These are phyloP conservation scores for Eulemur rubriventer DNA, from an alignment of 2,797 vertebrate species.

Conservation along the genomic window DNA sequence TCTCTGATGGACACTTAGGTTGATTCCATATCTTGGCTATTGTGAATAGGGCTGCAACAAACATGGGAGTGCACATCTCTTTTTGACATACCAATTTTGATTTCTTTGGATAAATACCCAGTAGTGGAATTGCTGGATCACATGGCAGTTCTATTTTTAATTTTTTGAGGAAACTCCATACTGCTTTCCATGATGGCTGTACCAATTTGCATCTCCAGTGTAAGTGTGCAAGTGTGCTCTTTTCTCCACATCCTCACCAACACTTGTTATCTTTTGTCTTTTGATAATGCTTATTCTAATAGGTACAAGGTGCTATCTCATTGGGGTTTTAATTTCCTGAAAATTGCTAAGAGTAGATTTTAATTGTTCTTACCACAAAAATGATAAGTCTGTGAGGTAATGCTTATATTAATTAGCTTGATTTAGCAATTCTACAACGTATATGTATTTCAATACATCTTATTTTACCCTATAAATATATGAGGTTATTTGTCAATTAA, in stretches of 20 bases:
- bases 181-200: background rate
- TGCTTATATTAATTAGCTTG: background rate
- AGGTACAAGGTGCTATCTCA: background rate
- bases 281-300: background rate
- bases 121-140: background rate
- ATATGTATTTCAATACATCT: background rate
- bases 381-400: background rate
- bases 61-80: rapidly evolving
- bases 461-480: background rate
- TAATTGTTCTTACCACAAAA: background rate
- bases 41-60: background rate
- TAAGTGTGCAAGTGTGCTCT: no score
- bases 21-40: background rate
- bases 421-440: background rate
- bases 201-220: background rate
- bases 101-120: background rate
- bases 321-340: background rate
- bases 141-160: background rate
- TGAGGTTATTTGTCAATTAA: background rate
- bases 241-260: background rate
- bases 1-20: background rate
- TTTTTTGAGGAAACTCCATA: background rate
- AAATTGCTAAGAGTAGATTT: background rate
- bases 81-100: background rate
- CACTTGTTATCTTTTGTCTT: background rate